phyloP scores from a whole-genome alignment of 2,888 invertebrate species.

The Anodontia alba region DNA sequence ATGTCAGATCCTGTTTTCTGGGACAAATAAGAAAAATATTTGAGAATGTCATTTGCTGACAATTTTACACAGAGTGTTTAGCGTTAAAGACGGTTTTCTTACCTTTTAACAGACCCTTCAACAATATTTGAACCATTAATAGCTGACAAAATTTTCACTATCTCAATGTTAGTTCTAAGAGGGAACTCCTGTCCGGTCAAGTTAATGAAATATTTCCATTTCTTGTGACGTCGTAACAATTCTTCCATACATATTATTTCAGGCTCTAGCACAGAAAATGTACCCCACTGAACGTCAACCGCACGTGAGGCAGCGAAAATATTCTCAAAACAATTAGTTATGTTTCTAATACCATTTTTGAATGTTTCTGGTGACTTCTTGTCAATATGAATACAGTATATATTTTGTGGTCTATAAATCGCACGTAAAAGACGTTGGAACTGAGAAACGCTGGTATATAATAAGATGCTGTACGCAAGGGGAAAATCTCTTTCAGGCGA shows the following conservation, averaged over 20 bases:
- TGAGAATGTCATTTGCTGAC: no score
- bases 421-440: slow-evolving; percentile 68
- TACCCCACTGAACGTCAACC: slow-evolving; percentile 73
- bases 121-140: slow-evolving; percentile 80
- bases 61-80: no score
- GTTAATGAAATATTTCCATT: slow-evolving; percentile 82
- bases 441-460: slow-evolving; percentile 66
- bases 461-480: slow-evolving; percentile 70
- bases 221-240: slow-evolving; percentile 54
- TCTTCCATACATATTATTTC: slow-evolving; percentile 75
- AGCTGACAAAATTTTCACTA: slow-evolving; percentile 75
- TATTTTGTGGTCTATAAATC: slow-evolving; percentile 77
- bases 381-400: slow-evolving; percentile 78
- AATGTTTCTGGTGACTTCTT: slow-evolving; percentile 48
- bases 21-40: no score
- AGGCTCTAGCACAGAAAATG: slow-evolving; percentile 73
- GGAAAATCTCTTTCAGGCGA: slow-evolving; percentile 65
- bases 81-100: not conserved
- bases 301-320: slow-evolving; percentile 63
- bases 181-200: slow-evolving; percentile 82
- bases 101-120: slow-evolving; percentile 67
- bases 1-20: no score
- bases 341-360: slow-evolving; percentile 36
- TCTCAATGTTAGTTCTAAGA: slow-evolving; percentile 78
- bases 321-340: slow-evolving; percentile 70